Percentiles rank a stretch among this genome's conserved stretches.
These are phyloP conservation scores for Calonectris borealis DNA, from an alignment of 2,113 vertebrate species.

Conservation along the genomic window DNA sequence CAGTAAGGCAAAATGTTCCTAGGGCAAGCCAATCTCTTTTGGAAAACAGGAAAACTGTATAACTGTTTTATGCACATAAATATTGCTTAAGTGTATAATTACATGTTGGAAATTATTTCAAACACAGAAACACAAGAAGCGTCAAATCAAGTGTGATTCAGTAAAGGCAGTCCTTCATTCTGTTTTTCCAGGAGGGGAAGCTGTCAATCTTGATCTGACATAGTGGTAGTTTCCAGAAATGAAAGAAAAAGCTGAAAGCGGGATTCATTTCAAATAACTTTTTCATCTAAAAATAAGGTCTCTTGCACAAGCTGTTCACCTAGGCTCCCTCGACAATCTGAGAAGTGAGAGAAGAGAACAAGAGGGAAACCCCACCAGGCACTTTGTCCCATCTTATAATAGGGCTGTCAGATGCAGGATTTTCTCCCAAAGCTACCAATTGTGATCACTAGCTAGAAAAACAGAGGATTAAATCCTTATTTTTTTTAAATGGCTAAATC, in stretches of 20 bases:
- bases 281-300: slow-evolving; percentile 29
- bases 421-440: not conserved
- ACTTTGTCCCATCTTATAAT: not conserved
- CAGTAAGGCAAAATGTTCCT: not conserved
- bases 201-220: not conserved
- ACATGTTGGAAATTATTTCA: slow-evolving; percentile 51
- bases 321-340: not conserved
- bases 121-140: slow-evolving; percentile 34
- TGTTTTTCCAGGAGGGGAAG: slow-evolving; percentile 31
- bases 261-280: not conserved
- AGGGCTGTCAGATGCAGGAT: not conserved
- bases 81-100: slow-evolving; percentile 51
- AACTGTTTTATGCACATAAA: slow-evolving; percentile 26
- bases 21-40: slow-evolving; percentile 9
- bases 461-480: not conserved
- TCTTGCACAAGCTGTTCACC: slow-evolving; percentile 6
- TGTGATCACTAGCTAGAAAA: not conserved
- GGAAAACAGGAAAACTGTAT: slow-evolving; percentile 23
- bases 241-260: not conserved
- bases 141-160: slow-evolving; percentile 55
- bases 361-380: not conserved
- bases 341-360: not conserved
- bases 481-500: not conserved
- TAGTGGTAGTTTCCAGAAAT: slow-evolving; percentile 15
- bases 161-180: not conserved